Base-by-base conservation (phyloP, 64 coral and sea anemone species). In the Hydrozoanthus tunicans region DNA sequence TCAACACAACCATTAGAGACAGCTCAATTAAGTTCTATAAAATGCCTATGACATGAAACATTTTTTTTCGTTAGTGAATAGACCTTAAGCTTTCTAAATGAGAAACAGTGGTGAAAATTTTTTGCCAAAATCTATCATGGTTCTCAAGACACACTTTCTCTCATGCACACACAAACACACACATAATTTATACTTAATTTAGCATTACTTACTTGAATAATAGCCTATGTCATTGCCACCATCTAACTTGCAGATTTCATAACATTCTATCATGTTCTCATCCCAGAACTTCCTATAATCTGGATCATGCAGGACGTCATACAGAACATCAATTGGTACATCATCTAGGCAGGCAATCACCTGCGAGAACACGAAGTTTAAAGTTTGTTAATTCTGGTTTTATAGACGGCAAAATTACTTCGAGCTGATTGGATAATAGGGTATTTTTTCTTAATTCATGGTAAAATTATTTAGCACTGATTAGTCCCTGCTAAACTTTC, bases 251-350 rank as follows among this genome's bases (percentile, higher is more conserved):
- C 97, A 99, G 17, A 99, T 90, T 77, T 95, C 97, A 80, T 94
- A 96, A 64, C 92, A 95, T 73, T 99, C 97, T 53, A 99, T 83
- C 97, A 99, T 99, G 58, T 96, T 99, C 17, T 99, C 94, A 94
- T 99, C 97, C 97, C 97, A 99, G 59, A 82, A 81, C 75, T 86
- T 84, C 70, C 97, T 93, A 85, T 99, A 99, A 52, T 95, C 97
- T 58, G 91, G 92, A 20, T 99, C 97, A 77, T 99, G 97, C 24
- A 99, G 83, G 10, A 95, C 94, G 77, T 99, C 97, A 68, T 99
- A 99, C 32, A 99, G 80, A 17, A 92, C 73, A 59, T 93, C 92
- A 53, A 91, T 84, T 6, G 94, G 90, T 76, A 99, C 92, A 80
- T 99, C 97, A 83, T 64, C 85, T 59, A 99, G 92, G 52, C 89